Evolutionary conservation across 2,113 vertebrate genomes (phyloP), one percentile per base, ranked within the genome.

Genomic region (Silurus asotus): DNA sequence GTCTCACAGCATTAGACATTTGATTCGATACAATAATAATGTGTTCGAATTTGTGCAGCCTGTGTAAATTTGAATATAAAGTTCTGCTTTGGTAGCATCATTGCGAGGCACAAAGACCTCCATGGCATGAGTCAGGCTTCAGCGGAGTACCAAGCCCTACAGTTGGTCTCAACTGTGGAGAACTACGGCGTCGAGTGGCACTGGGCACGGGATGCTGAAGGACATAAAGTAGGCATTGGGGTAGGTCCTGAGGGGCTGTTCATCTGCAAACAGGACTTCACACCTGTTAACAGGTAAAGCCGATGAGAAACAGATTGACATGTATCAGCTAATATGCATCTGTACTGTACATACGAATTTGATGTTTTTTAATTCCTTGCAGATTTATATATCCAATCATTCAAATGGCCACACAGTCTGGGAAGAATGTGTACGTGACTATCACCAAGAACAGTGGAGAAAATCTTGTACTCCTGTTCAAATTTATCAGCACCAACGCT

Each of bases 131-230:
- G 95, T 90, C 96, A 95, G 89, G 94, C 93, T 49, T 97, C 97
- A 0, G 97, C 96, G 56, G 97, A 99, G 86, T 99, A 99, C 86
- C 97, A 98, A 87, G 94, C 97, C 83, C 94, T 99, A 75, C 98
- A 99, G 94, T 95, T 97, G 59, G 94, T 96, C 53, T 97, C 98
- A 0, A 92, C 95, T 0, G 92, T 99, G 92, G 97, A 98, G 89
- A 97, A 98, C 90, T 99, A 99, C 3, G 98, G 98, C 0, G 95
- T 99, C 19, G 98, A 99, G 89, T 99, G 98, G 98, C 98, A 99
- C 90, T 95, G 96, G 3, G 97, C 95, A 37, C 94, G 97, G 53
- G 97, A 99, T 0, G 96, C 96, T 0, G 95, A 96, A 67, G 96
- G 95, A 10, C 96, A 97, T 88, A 96, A 96, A 53, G 89, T 97